Base-by-base conservation (phyloP, 1,140 invertebrate species). In the Pseudomyrmex sp. region DNA sequence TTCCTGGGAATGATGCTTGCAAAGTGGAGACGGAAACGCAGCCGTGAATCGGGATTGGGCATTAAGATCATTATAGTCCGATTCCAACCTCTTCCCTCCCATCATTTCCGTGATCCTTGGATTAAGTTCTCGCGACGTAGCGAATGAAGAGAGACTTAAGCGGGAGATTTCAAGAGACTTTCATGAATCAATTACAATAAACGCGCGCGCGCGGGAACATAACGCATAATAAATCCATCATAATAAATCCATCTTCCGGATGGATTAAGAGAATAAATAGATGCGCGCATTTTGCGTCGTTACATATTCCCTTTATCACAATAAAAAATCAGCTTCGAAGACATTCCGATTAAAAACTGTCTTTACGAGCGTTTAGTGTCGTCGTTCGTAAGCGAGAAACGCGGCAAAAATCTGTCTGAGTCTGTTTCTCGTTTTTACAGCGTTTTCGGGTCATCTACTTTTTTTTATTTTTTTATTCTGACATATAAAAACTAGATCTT, bases 1-100 rank as follows among this genome's bases (percentile, higher is more conserved):
- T 46, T 46, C 5, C 15, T 56, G 15, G 10, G 46, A 65, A 83
- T 56, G 15, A 83, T 58, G 76, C 35, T 65, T 82, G 46, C 59
- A 68, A 72, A 72, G 56, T 44, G 44, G 50, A 59, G 20, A 82
- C 13, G 23, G 77, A 66, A 83, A 75, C 52, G 84, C 62, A 84
- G 73, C 46, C 23, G 54, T 66, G 77, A 88, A 88, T 88, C 74
- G 52, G 86, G 80, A 88, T 88, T 88, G 84, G 72, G 50, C 70
- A 87, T 87, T 83, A 83, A 83, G 86, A 85, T 79, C 61, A 83
- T 82, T 82, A 75, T 26, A 83, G 46, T 58, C 61, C 58, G 44
- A 74, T 82, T 83, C 46, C 66, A 66, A 68, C 26, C 44, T 35
- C 5, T 0, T 0, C 5, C 35, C 5, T 35, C 54, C 62, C 44